Base-by-base conservation (phyloP, 2,113 vertebrate species). In the Haemorhous mexicanus region DNA sequence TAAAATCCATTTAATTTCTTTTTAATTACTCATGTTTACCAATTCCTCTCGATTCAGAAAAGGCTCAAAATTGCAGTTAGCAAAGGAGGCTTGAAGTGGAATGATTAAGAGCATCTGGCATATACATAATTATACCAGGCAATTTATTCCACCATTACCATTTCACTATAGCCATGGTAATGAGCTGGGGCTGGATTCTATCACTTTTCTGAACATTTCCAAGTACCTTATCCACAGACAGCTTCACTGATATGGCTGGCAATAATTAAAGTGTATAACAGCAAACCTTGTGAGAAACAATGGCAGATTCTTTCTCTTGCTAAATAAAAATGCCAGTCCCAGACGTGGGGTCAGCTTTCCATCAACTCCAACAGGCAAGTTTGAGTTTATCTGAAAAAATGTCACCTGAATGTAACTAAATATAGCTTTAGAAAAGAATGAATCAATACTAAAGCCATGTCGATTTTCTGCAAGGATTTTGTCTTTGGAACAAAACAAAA, bases 91-190 rank as follows among this genome's bases (percentile, higher is more conserved):
- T 93, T 96, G 82, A 95, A 96, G 82, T 86, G 79, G 88, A 94
- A 92, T 94, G 93, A 96, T 96, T 95, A 92, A 96, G 88, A 94
- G 95, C 92, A 96, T 90, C 92, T 96, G 94, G 92, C 47, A 70
- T 26, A 64, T 37, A 74, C 75, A 63, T 94, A 95, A 96, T 95
- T 95, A 93, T 70, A 77, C 52, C 30, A 90, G 44, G 72, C 87
- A 91, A 96, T 97, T 94, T 96, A 83, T 96, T 95, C 79, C 16
- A 53, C 87, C 72, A 88, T 90, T 94, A 90, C 79, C 85, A 75
- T 90, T 88, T 74, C 75, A 70, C 75, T 94, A 76, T 22, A 91
- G 75, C 90, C 0, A 1, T 77, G 67, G 64, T 93, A 94, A 91
- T 79, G 82, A 94, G 58, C 75, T 76, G 68, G 74, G 70, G 70